Percentiles rank a stretch among this genome's conserved stretches.
Evolutionary conservation across 2,888 invertebrate genomes (phyloP).

Genomic region (Caenorhabditis becei): DNA sequence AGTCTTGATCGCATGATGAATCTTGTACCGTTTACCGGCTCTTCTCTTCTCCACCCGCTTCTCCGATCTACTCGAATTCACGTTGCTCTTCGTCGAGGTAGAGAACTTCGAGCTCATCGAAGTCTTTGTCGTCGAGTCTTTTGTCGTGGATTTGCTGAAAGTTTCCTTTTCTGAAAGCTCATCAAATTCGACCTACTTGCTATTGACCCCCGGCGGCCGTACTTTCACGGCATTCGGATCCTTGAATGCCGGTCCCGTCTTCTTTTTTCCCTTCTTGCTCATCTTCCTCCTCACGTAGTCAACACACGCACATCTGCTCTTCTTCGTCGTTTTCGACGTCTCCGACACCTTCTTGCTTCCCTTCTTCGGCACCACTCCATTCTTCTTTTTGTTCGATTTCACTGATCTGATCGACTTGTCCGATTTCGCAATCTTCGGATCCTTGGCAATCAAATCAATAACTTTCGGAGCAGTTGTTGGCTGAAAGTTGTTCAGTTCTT

Average conservation of each 20-base stretch:
- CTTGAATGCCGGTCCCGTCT: slow-evolving; percentile 5
- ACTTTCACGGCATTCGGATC: slow-evolving; percentile 39
- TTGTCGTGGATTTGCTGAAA: slow-evolving; percentile 31
- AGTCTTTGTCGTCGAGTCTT: not conserved
- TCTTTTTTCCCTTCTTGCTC: slow-evolving; percentile 17
- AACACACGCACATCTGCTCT: slow-evolving; percentile 40
- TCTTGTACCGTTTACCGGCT: slow-evolving; percentile 29
- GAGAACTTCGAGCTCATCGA: slow-evolving; percentile 27
- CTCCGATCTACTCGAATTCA: slow-evolving; percentile 28
- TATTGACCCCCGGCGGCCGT: slow-evolving; percentile 32
- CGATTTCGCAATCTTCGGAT: slow-evolving; percentile 17
- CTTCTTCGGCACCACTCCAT: not conserved
- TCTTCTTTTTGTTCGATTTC: slow-evolving; percentile 1
- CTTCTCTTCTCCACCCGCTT: slow-evolving; percentile 31
- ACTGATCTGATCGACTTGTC: slow-evolving; percentile 6
- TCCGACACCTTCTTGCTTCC: slow-evolving; percentile 14
- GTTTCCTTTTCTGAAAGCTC: not conserved
- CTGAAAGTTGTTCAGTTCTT: slow-evolving; percentile 23
- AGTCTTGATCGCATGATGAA: slow-evolving; percentile 42
- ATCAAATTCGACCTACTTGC: slow-evolving; percentile 34
- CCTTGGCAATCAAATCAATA: slow-evolving; percentile 47
- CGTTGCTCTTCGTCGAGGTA: slow-evolving; percentile 15
- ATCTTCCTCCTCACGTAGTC: slow-evolving; percentile 52
- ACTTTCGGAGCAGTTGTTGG: slow-evolving; percentile 45
- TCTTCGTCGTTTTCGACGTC: slow-evolving; percentile 13